Conservation (phyloP, 2,113 vertebrate species). For the Dicaeum eximium region DNA sequence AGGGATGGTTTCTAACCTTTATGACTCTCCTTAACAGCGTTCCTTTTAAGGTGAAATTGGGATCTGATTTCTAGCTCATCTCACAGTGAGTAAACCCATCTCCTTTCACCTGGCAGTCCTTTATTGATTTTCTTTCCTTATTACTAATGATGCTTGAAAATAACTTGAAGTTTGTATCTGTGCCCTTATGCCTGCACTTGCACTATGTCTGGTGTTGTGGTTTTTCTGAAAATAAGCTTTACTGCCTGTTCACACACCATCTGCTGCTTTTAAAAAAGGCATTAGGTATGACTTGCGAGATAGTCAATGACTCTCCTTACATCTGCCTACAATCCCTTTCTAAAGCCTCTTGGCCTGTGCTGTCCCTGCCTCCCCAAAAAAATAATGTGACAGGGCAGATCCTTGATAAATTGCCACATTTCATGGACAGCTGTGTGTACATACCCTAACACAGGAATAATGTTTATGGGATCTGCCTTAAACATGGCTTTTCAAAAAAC, state of each 20-base stretch:
- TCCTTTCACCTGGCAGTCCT: neutral
- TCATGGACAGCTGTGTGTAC: neutral
- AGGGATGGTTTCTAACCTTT: neutral
- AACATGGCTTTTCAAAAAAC: neutral
- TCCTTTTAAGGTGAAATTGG: neutral
- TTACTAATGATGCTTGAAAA: constrained; percentile 7
- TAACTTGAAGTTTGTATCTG: neutral
- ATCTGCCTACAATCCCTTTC: neutral
- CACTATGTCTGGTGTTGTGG: constrained; percentile 10
- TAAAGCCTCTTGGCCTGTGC: neutral
- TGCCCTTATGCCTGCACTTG: neutral
- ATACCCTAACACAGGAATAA: neutral
- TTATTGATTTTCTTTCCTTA: constrained; percentile 18
- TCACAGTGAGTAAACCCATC: neutral
- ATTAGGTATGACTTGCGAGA: constrained; percentile 2
- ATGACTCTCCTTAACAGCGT: neutral
- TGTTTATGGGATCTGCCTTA: neutral
- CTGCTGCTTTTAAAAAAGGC: constrained; percentile 9
- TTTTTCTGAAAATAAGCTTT: constrained; percentile 40
- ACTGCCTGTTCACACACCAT: neutral
- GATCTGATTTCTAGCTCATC: neutral
- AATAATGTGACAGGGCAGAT: neutral
- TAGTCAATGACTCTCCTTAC: neutral
- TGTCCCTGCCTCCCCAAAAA: neutral
- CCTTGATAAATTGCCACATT: neutral